phyloP scores from a whole-genome alignment of 1,140 invertebrate species.

The Drosophila murphyi region DNA sequence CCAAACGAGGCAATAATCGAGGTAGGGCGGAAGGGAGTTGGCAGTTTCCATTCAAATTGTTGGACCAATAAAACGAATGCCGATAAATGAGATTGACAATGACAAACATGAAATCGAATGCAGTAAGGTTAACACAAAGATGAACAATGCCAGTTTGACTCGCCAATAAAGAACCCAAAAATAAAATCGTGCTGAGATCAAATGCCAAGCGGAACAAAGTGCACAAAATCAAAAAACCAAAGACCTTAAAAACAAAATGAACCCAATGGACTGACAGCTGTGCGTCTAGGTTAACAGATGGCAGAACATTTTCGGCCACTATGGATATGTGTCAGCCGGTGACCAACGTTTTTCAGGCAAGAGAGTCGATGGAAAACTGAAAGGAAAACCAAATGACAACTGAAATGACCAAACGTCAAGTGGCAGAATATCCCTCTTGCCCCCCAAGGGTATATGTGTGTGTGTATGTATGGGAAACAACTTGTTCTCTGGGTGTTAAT shows the following conservation, averaged over 20 bases:
- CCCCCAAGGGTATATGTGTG: not conserved
- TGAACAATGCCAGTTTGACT: slow-evolving; percentile 40
- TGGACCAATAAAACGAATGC: slow-evolving; percentile 73
- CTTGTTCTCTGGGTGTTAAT: slow-evolving; percentile 51
- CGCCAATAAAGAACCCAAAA: slow-evolving; percentile 68
- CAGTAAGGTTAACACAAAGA: slow-evolving; percentile 62
- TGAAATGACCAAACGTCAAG: slow-evolving; percentile 77
- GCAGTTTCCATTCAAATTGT: slow-evolving; percentile 66
- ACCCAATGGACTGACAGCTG: slow-evolving; percentile 53
- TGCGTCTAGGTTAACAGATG: slow-evolving; percentile 73
- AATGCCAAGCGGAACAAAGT: slow-evolving; percentile 34
- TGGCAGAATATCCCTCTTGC: slow-evolving; percentile 38
- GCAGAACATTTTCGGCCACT: slow-evolving; percentile 78
- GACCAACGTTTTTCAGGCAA: slow-evolving; percentile 40
- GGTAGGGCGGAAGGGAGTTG: slow-evolving; percentile 39
- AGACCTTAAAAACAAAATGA: slow-evolving; percentile 69
- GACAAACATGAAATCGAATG: slow-evolving; percentile 78
- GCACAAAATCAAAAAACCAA: slow-evolving; percentile 31
- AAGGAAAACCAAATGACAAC: slow-evolving; percentile 49
- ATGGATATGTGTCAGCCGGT: slow-evolving; percentile 64
- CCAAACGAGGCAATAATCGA: slow-evolving; percentile 22
- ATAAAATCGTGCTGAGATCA: slow-evolving; percentile 72
- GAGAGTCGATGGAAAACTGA: slow-evolving; percentile 14
- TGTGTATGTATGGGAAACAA: slow-evolving; percentile 8
- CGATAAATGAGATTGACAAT: slow-evolving; percentile 82